These are phyloP conservation scores for Hippopotamus amphibius DNA, from an alignment of 2,113 vertebrate species.

Conservation along the genomic window DNA sequence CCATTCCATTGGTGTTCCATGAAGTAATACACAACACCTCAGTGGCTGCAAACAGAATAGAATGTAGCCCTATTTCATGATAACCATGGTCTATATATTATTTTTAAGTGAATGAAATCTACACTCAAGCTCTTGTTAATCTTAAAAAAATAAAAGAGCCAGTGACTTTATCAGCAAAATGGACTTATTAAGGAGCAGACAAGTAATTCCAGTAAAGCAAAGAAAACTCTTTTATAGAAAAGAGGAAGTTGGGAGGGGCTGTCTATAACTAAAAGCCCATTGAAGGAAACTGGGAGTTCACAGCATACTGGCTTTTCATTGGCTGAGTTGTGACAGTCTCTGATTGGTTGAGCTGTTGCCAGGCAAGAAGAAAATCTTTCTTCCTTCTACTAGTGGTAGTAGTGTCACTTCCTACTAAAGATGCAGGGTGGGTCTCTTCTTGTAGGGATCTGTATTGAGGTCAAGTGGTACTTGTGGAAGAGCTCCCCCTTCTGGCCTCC, in stretches of 20 bases:
- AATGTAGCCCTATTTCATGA: background rate
- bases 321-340: background rate
- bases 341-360: background rate
- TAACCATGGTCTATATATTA: rapidly evolving
- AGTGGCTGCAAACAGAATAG: rapidly evolving
- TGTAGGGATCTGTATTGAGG: background rate
- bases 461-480: background rate
- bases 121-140: background rate
- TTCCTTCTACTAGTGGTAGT: background rate
- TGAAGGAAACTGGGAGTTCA: background rate
- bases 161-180: background rate
- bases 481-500: background rate
- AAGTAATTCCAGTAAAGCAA: background rate
- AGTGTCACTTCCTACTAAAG: background rate
- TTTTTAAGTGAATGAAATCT: background rate
- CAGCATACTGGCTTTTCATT: background rate
- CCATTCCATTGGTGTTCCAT: background rate
- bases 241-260: background rate
- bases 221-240: background rate
- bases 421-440: background rate
- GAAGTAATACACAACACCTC: background rate
- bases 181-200: background rate
- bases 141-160: background rate
- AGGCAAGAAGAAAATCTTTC: background rate
- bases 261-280: background rate